Conservation (phyloP, 2,888 invertebrate genomes). For the Cactoblastis cactorum region DNA sequence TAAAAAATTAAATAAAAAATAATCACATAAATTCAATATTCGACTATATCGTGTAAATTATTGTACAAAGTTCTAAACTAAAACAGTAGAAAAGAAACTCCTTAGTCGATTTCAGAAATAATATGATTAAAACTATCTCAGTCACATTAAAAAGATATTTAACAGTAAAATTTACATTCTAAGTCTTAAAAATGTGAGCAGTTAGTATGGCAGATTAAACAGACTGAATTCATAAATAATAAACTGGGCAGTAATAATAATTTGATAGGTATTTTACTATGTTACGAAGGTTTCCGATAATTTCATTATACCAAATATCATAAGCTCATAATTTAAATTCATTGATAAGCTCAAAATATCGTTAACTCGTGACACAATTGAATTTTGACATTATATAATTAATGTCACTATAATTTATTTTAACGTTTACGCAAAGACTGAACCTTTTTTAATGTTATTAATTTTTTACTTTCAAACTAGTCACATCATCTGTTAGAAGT, state of each 20-base stretch:
- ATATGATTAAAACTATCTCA: background rate
- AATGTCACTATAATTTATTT: background rate
- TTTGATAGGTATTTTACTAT: background rate
- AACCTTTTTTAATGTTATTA: constrained; percentile 13
- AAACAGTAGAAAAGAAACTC: background rate
- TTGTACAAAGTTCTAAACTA: background rate
- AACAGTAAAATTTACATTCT: background rate
- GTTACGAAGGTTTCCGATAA: background rate
- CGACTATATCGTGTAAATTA: background rate
- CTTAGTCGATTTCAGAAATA: background rate
- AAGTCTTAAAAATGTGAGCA: background rate
- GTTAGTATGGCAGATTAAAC: background rate
- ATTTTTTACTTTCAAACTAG: constrained; percentile 17
- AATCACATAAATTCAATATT: background rate
- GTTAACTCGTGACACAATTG: background rate
- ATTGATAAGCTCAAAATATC: background rate
- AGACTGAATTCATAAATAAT: background rate
- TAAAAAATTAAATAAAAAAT: background rate
- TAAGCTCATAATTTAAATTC: no score
- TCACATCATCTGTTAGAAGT: constrained; percentile 14
- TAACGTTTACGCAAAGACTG: constrained; percentile 5
- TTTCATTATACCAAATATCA: no score
- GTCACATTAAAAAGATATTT: background rate
- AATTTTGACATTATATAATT: background rate
- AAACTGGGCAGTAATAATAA: background rate